Base-by-base conservation (phyloP, 2,888 invertebrate genomes). In the Plutella xylostella region DNA sequence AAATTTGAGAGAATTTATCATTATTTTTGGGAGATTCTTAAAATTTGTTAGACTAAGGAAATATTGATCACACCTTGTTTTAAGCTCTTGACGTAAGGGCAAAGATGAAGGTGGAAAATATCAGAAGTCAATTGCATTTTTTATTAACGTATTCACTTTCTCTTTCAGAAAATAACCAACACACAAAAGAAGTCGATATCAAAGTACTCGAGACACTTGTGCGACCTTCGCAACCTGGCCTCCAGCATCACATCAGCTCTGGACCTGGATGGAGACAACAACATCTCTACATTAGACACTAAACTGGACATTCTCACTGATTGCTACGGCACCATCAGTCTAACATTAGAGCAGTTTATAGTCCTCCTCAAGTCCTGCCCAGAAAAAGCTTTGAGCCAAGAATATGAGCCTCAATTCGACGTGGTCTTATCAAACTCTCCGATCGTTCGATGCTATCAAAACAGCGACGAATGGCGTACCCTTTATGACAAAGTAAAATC, bases 281-380 rank as follows among this genome's bases (percentile, higher is more conserved):
- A 76, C 43, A 67, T 85, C 47, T 55, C 56, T 1, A 70, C 68
- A 28, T 47, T 85, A n/a, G 58, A 63, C 21, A 56, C 65, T 11
- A 76, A 72, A 56, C 56, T 85, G 1, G 58, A 73, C 4, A 63
- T 71, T 9, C 61, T 89, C 1, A 78, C 69, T 31, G 72, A 85
- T 40, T 68, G 86, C 43, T 72, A 88, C 47, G 80, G 85, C 1
- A 80, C 85, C 44, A 60, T 80, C 6, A 67, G 79, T 31, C 76
- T 87, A 45, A 76, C 88, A 9, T 69, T 92, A 19, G 88, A 90
- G 51, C 94, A 95, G 61, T 88, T 91, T 55, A 71, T 80, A 46
- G 66, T 92, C 1, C 72, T 93, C 17, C 62, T 94, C 0, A 85
- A 89, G 56, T 87, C 79, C 0, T 67, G 70, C 25, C 84, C 84